These are phyloP conservation scores for Clanis bilineata DNA, from an alignment of 2,888 invertebrate genomes.

Conservation along the genomic window DNA sequence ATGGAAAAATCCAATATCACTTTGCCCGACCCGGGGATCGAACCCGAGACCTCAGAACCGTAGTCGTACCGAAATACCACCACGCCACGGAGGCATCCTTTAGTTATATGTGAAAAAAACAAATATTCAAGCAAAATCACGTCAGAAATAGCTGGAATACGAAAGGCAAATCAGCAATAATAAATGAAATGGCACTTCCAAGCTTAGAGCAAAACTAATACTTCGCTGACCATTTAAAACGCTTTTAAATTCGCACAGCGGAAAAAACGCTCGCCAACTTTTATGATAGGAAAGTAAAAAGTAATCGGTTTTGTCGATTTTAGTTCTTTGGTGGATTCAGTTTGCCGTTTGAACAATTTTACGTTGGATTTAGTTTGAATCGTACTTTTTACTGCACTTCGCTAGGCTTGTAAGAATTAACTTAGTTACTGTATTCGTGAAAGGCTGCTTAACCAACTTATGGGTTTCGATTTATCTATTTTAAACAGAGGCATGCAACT, in stretches of 20 bases:
- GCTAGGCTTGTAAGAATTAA: not conserved
- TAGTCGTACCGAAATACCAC: not conserved
- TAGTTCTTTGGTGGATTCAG: constrained; percentile 7
- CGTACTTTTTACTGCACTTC: not conserved
- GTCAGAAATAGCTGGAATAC: too few species aligned
- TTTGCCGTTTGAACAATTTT: constrained; percentile 8
- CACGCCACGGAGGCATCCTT: not conserved
- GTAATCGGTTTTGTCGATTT: constrained; percentile 12
- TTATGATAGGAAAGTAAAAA: constrained; percentile 8
- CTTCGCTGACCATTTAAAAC: not conserved
- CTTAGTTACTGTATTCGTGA: not conserved
- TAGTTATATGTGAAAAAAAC: not conserved
- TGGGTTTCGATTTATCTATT: too few species aligned
- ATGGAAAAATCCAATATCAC: too few species aligned
- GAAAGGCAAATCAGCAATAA: too few species aligned
- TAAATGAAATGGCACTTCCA: too few species aligned
- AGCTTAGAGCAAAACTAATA: not conserved
- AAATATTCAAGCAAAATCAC: too few species aligned
- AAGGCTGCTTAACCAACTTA: too few species aligned
- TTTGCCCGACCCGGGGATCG: too few species aligned
- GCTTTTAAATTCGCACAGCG: not conserved
- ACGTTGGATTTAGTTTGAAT: not conserved
- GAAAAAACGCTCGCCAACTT: not conserved
- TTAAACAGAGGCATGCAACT: too few species aligned
- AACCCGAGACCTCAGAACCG: too few species aligned